Conservation (phyloP, 2,797 vertebrate genomes). For the Gastrophryne carolinensis region DNA sequence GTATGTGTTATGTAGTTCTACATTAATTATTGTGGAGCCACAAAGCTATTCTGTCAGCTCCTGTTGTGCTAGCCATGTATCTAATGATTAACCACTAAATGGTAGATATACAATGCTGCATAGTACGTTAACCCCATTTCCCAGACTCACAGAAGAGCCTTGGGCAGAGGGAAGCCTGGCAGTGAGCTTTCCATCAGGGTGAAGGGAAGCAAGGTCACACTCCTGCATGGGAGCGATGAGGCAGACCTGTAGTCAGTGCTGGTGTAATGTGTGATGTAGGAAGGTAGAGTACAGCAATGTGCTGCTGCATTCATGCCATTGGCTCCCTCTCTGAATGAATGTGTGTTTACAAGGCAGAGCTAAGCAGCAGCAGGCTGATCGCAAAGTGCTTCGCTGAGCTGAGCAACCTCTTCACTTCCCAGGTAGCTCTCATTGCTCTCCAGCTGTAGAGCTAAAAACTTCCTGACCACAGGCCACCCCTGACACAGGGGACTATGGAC, state of each 20-base stretch:
- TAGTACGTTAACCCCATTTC: background rate
- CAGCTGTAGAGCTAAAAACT: constrained; percentile 11
- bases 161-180: background rate
- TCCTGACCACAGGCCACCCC: background rate
- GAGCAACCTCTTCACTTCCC: background rate
- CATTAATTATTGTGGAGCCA: too few relatives aligned
- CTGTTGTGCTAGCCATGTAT: background rate
- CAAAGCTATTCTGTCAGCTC: too few relatives aligned
- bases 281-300: too few relatives aligned
- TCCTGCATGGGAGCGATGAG: background rate
- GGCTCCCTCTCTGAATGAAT: constrained; percentile 39
- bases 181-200: background rate
- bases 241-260: background rate
- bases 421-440: constrained; percentile 10
- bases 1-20: too few relatives aligned
- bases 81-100: background rate
- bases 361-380: constrained; percentile 29
- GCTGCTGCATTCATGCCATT: background rate
- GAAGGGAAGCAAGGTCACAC: too few relatives aligned
- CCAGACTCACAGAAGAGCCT: background rate
- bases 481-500: background rate
- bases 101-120: background rate
- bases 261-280: too few relatives aligned
- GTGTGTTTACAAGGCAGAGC: constrained; percentile 50
- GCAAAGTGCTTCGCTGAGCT: constrained; percentile 3